Conservation (phyloP, 2,888 invertebrate genomes). For the Germaria angustata region DNA sequence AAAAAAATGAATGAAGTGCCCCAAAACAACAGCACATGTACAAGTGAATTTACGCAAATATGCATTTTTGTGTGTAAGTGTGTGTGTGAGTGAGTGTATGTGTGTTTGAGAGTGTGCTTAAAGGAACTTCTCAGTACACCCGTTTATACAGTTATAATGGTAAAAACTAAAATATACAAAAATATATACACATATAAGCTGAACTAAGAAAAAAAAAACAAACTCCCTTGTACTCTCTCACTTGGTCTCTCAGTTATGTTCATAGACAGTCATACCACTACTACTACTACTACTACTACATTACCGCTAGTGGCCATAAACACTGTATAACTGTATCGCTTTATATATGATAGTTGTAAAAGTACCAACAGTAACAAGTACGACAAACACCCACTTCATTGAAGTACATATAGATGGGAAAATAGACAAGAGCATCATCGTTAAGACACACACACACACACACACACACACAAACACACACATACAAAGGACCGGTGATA, state of each 20-base stretch:
- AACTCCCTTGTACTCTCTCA: background rate
- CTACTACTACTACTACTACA: too few relatives aligned
- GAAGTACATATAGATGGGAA: conserved; percentile 49
- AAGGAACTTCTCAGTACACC: background rate
- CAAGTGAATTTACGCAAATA: background rate
- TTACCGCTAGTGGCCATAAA: conserved; percentile 38
- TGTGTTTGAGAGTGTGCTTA: background rate
- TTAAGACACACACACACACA: conserved; percentile 48
- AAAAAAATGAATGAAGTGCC: conserved; percentile 58
- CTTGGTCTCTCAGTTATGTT: background rate
- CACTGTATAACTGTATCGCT: conserved; percentile 27
- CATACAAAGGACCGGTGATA: conserved; percentile 8
- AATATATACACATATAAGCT: background rate
- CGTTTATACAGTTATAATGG: conserved; percentile 20
- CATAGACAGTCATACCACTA: background rate
- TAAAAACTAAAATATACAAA: conserved; percentile 15
- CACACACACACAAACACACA: conserved; percentile 55
- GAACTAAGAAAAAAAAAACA: background rate
- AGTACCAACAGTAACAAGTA: conserved; percentile 44
- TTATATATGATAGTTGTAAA: conserved; percentile 45
- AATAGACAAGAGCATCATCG: conserved; percentile 51
- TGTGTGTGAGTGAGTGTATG: too few relatives aligned
- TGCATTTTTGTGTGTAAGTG: too few relatives aligned
- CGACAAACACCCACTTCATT: conserved; percentile 44
- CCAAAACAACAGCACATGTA: conserved; percentile 51